Base-by-base conservation (phyloP, 2,797 vertebrate species). In the Tympanoctomys barrerae region DNA sequence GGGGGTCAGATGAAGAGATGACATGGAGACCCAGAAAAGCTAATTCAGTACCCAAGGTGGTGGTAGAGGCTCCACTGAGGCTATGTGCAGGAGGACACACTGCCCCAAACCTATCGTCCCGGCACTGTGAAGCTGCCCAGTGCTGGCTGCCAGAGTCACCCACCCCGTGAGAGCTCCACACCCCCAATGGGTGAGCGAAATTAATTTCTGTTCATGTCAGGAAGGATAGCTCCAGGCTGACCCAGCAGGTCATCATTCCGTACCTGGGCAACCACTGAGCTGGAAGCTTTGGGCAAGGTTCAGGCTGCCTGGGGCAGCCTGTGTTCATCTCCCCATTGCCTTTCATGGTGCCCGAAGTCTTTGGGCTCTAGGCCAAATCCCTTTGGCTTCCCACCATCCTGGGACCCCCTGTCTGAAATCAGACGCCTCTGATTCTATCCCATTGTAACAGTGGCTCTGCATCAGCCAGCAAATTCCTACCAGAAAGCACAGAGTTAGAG, bases 171-270 rank as follows among this genome's bases (percentile, higher is more conserved):
- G 94, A 96, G 95, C 91, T 96, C 89, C 97, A 94, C 77, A 97
- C 97, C 97, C 96, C 96, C 82, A 95, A 95, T 94, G 97, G 96
- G 97, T 98, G 97, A 97, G 97, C 84, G 97, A 94, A 98, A 98
- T 98, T 98, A 96, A 97, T 98, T 97, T 97, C 97, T 98, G 96
- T 97, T 98, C 97, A 95, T 98, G 94, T 97, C 96, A 96, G 94
- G 96, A 97, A 98, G 97, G 97, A 97, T 97, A 97, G 96, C 91
- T 97, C 89, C 93, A n/a, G 82, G 94, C 94, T 97, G 96, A 96
- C 96, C 97, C 94, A 95, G 93, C 83, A 66, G 97, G 96, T 95
- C 87, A 2, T 96, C 96, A 86, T 97, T 97, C 88, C 78, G 57
- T 88, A 91, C 94, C 94, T 86, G 96, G 87, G 81, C 94, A 97